Evolutionary conservation across 2,888 invertebrate species (phyloP), one percentile per base, ranked within the genome.

Genomic region (Oligia latruncula): DNA sequence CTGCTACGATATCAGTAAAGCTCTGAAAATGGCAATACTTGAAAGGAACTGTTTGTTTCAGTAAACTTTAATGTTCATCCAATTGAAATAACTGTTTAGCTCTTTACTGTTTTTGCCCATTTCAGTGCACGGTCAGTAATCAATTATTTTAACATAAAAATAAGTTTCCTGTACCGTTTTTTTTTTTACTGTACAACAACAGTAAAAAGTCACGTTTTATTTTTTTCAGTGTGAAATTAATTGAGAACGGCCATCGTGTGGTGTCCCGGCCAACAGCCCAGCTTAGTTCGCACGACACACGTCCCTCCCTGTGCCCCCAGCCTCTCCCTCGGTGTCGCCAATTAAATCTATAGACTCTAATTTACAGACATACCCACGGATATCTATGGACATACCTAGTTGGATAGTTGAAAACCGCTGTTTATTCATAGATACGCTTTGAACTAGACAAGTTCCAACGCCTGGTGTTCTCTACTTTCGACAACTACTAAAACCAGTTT

Each of bases 331-430:
- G 35, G 35, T 78, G 77, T 83, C 78, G 60, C 82, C 81, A 89
- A 89, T 88, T 90, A 89, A 88, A 88, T 79, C 80, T 70, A 88
- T 85, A 83, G 84, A 84, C 78, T 82, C 83, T 81, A 90, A 90
- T 90, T 87, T 89, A 90, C 83, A 81, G 76, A 84, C 81, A 82
- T 86, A 29, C 29, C 29, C 29, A 29, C 29, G 29, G 29, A 29
- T 29, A 29, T 29, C 29, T 29, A 29, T 29, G 29, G 29, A 29
- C 29, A 29, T 29, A 29, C 29, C 29, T 29, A 87, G 90, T 89
- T 90, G 74, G 76, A 74, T 80, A 84, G 89, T 90, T 90, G 78
- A 62, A 82, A 82, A 84, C 88, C 80, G 65, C 87, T 83, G 81
- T 86, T 72, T 89, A 86, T 84, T 86, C 80, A 86, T 82, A 89